Evolutionary conservation across 1,140 invertebrate genomes (phyloP).

Genomic region (Drosophila bifasciata): DNA sequence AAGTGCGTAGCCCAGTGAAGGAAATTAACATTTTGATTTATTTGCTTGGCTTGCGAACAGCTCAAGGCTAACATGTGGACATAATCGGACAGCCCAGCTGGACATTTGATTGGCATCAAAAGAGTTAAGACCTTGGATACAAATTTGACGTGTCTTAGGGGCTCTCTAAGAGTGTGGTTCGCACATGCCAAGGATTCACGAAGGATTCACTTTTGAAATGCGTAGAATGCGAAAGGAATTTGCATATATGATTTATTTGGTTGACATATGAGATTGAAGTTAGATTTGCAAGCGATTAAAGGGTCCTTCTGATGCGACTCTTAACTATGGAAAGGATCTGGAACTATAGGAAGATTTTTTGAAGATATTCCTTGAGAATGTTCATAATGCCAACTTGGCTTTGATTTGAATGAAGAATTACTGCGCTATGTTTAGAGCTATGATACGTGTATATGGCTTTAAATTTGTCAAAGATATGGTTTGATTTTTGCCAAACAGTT

Average conservation of each 20-base stretch:
- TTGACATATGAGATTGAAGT: background rate
- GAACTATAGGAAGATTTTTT: too few species aligned
- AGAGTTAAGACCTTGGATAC: background rate
- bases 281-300: too few species aligned
- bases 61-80: slow-evolving; percentile 41
- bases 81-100: slow-evolving; percentile 28
- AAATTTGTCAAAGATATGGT: too few species aligned
- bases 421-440: too few species aligned
- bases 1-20: slow-evolving; percentile 36
- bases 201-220: background rate
- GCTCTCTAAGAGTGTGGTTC: too few species aligned
- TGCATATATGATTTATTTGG: slow-evolving; percentile 31
- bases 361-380: too few species aligned
- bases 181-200: background rate
- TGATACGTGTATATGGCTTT: too few species aligned
- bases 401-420: too few species aligned
- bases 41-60: slow-evolving; percentile 34
- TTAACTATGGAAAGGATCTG: too few species aligned
- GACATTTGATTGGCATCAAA: slow-evolving; percentile 46
- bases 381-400: too few species aligned
- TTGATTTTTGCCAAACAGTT: too few species aligned
- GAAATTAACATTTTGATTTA: slow-evolving; percentile 69
- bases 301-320: too few species aligned
- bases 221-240: slow-evolving; percentile 11
- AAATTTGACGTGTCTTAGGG: background rate